phyloP scores from a whole-genome alignment of 1,140 invertebrate species.

The Melanaphis sacchari region DNA sequence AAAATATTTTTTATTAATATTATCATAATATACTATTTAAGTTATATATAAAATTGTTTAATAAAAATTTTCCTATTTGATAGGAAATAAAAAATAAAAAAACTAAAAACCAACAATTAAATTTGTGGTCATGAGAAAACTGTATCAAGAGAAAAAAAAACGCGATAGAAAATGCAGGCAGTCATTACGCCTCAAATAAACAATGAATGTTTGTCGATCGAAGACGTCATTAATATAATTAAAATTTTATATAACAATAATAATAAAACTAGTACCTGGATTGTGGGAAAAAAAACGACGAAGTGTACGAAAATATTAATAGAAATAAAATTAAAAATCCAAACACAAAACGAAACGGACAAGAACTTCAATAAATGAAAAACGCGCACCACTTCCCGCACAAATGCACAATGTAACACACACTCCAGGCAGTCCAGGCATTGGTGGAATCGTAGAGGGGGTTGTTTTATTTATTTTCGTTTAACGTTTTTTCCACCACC shows the following conservation, averaged over 20 bases:
- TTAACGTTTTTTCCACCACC: background rate
- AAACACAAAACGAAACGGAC: background rate
- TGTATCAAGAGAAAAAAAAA: no score
- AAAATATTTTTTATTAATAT: background rate
- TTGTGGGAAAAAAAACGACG: background rate
- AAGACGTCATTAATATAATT: background rate
- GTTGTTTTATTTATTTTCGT: slow-evolving; percentile 5
- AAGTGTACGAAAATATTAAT: background rate
- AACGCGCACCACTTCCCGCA: background rate
- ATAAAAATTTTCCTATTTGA: background rate
- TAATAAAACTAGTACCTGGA: background rate
- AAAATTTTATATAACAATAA: background rate
- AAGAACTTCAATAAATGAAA: background rate
- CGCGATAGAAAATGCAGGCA: background rate
- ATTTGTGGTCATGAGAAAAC: no score
- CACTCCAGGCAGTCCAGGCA: background rate
- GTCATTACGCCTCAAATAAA: background rate
- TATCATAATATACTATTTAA: background rate
- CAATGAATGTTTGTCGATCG: background rate
- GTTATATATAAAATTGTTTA: no score
- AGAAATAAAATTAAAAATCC: background rate
- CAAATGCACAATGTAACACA: background rate
- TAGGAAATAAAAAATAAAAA: background rate
- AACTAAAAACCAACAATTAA: no score
- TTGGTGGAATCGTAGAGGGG: background rate